phyloP scores from a whole-genome alignment of 2,888 invertebrate genomes.

The Scaptomyza reducta region DNA sequence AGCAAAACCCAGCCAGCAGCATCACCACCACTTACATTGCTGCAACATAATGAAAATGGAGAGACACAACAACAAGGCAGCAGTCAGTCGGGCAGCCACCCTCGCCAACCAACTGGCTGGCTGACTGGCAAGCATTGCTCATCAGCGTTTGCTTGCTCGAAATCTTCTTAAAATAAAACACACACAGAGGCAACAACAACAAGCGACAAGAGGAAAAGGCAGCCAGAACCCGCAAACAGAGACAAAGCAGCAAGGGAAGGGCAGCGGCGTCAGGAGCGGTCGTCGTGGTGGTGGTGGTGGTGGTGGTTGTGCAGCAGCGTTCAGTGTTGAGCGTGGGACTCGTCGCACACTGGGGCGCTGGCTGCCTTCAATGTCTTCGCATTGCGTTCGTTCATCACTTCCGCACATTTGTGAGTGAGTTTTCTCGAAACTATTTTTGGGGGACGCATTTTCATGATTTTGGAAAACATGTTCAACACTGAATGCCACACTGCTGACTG shows the following conservation, averaged over 20 bases:
- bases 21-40: constrained; percentile 13
- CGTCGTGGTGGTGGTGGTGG: background rate
- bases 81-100: constrained; percentile 38
- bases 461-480: constrained; percentile 33
- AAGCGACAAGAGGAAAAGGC: constrained; percentile 24
- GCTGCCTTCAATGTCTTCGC: constrained; percentile 35
- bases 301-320: constrained; percentile 16
- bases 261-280: background rate
- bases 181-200: constrained; percentile 15
- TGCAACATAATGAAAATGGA: constrained; percentile 44
- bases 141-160: constrained; percentile 57
- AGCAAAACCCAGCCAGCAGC: constrained; percentile 18
- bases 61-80: constrained; percentile 28
- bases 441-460: constrained; percentile 38
- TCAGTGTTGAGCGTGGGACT: constrained; percentile 50
- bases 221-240: constrained; percentile 19
- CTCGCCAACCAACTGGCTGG: constrained; percentile 20
- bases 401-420: constrained; percentile 66
- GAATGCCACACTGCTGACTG: constrained; percentile 26
- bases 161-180: constrained; percentile 77
- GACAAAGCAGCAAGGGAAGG: constrained; percentile 19
- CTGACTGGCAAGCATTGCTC: constrained; percentile 66
- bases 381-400: constrained; percentile 68
- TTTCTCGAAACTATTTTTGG: constrained; percentile 70
- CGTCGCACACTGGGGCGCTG: constrained; percentile 24